Conservation (phyloP, 92 coral and sea anemone genomes). For the Siderastrea siderea region DNA sequence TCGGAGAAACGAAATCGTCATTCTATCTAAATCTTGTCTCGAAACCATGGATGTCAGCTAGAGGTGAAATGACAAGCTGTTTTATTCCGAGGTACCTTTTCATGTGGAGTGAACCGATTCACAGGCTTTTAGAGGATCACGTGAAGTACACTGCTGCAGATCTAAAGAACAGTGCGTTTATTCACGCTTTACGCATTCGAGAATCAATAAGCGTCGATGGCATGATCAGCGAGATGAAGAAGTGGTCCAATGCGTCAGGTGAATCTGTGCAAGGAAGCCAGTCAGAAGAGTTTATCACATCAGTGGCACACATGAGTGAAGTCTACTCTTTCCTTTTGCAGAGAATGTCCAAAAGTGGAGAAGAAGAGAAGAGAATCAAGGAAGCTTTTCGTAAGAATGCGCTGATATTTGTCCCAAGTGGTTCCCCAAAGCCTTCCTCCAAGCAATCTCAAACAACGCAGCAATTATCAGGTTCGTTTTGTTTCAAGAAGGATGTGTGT, state of each 20-base stretch:
- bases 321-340: conserved; percentile 70
- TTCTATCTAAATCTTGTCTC: conserved; percentile 71
- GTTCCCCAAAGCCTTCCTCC: background rate
- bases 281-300: conserved; percentile 59
- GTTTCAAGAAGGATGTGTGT: conserved; percentile 78
- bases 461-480: conserved; percentile 58
- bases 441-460: background rate
- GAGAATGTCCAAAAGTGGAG: conserved; percentile 18
- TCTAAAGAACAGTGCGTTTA: conserved; percentile 63
- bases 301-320: conserved; percentile 79
- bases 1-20: conserved; percentile 71
- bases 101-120: conserved; percentile 30
- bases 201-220: conserved; percentile 63
- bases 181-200: conserved; percentile 63
- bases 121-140: conserved; percentile 65
- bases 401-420: conserved; percentile 78
- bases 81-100: conserved; percentile 68
- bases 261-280: conserved; percentile 24
- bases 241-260: conserved; percentile 67
- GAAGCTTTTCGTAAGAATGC: conserved; percentile 71
- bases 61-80: background rate
- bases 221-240: conserved; percentile 65
- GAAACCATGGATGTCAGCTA: conserved; percentile 79
- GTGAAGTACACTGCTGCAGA: conserved; percentile 62
- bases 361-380: conserved; percentile 39